A percentile compares a stretch with the other conserved stretches of the same genome.
Evolutionary conservation across 2,888 invertebrate species (phyloP).

Genomic region (Timandra comae): DNA sequence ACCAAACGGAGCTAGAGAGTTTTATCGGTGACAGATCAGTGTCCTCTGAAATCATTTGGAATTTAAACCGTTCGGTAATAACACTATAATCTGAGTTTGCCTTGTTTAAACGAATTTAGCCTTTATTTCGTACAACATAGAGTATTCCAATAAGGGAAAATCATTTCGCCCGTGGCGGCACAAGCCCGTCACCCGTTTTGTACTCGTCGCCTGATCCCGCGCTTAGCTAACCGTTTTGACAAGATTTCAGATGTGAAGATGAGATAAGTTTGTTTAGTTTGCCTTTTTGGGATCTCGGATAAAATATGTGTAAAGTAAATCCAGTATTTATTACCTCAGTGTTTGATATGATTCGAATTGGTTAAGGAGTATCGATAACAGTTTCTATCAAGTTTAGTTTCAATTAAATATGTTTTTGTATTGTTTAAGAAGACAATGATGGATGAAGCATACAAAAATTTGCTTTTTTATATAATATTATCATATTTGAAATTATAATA

Average conservation of each 20-base stretch:
- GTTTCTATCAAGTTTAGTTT: too few relatives aligned
- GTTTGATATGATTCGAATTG: too few relatives aligned
- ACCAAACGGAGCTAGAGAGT: constrained; percentile 59
- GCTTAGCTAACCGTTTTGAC: constrained; percentile 75
- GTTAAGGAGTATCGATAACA: too few relatives aligned
- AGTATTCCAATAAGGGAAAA: constrained; percentile 13
- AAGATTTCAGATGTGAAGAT: constrained; percentile 61
- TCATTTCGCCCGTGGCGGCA: constrained; percentile 29
- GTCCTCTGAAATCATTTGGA: constrained; percentile 62
- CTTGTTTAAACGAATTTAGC: constrained; percentile 19
- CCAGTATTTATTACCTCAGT: background rate
- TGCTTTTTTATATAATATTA: too few relatives aligned
- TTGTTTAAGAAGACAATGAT: too few relatives aligned
- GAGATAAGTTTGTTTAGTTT: constrained; percentile 24
- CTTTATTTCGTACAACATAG: constrained; percentile 20
- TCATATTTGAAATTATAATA: too few relatives aligned
- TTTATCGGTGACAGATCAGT: constrained; percentile 73
- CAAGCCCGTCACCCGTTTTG: constrained; percentile 62
- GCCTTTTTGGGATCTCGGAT: constrained; percentile 22
- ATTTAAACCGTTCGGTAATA: constrained; percentile 61
- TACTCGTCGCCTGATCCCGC: constrained; percentile 65
- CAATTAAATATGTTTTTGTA: too few relatives aligned
- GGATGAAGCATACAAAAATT: too few relatives aligned
- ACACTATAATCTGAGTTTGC: constrained; percentile 34
- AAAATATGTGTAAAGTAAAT: constrained; percentile 4